Percentiles rank a stretch among this genome's conserved stretches.
These are phyloP conservation scores for Coronaproctus castanopsis DNA, from an alignment of 2,888 invertebrate species.

Conservation along the genomic window DNA sequence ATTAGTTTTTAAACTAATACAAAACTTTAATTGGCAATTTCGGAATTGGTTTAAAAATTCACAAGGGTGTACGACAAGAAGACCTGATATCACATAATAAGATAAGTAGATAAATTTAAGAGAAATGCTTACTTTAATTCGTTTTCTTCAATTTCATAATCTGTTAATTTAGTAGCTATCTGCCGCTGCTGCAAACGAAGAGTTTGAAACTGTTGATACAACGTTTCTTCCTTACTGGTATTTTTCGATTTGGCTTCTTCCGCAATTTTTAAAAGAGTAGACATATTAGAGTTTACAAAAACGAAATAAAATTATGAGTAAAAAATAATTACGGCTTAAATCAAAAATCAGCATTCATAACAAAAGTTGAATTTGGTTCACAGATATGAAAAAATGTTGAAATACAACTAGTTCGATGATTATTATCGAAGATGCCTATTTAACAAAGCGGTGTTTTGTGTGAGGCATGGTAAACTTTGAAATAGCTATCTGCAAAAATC, in stretches of 20 bases:
- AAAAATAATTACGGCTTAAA: no score
- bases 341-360: no score
- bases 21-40: not conserved
- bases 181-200: slow-evolving; percentile 71
- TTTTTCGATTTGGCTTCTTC: slow-evolving; percentile 25
- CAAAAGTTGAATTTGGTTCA: no score
- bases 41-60: not conserved
- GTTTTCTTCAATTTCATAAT: slow-evolving; percentile 81
- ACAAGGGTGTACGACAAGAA: not conserved
- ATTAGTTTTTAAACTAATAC: not conserved
- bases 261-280: slow-evolving; percentile 4
- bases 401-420: no score
- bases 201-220: slow-evolving; percentile 67
- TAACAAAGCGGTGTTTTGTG: no score
- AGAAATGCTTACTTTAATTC: slow-evolving; percentile 67
- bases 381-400: no score
- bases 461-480: no score
- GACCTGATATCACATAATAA: not conserved
- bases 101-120: not conserved
- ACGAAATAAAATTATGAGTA: no score
- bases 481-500: no score
- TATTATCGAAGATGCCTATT: no score
- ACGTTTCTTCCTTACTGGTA: slow-evolving; percentile 46
- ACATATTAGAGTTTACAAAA: no score
- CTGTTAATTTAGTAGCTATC: slow-evolving; percentile 68